A percentile compares a stretch with the other conserved stretches of the same genome.
Evolutionary conservation across 2,113 vertebrate genomes (phyloP).

Genomic region (Burhinus bistriatus): DNA sequence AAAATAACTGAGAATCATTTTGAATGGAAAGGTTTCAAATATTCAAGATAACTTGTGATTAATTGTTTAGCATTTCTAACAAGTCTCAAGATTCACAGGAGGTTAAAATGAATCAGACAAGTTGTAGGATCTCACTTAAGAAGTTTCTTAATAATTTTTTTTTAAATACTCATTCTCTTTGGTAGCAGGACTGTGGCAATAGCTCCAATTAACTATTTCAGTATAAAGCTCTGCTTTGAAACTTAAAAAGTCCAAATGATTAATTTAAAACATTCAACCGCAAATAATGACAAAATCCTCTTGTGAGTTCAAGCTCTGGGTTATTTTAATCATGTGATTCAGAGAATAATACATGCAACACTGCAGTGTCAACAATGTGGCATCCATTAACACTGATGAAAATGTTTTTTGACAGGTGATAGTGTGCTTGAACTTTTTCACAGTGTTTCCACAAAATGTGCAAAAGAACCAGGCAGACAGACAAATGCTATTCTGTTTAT

Average conservation of each 20-base stretch:
- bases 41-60: not conserved
- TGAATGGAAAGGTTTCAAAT: not conserved
- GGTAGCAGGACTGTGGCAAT: not conserved
- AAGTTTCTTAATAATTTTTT: not conserved
- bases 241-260: not conserved
- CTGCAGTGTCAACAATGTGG: not conserved
- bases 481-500: not conserved
- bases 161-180: not conserved
- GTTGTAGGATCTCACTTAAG: not conserved
- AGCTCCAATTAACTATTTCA: not conserved
- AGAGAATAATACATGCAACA: not conserved
- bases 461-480: not conserved
- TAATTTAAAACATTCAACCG: not conserved
- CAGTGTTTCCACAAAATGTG: not conserved
- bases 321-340: not conserved
- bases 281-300: not conserved
- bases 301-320: not conserved
- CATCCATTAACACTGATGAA: constrained; percentile 30
- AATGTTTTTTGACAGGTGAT: constrained; percentile 41
- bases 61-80: not conserved
- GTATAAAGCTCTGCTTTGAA: not conserved
- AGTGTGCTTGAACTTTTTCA: not conserved
- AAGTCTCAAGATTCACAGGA: not conserved
- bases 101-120: not conserved
- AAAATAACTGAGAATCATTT: not conserved